A percentile compares a stretch with the other conserved stretches of the same genome.
Evolutionary conservation across 2,888 invertebrate genomes (phyloP).

Genomic region (Pyrrhia umbra): DNA sequence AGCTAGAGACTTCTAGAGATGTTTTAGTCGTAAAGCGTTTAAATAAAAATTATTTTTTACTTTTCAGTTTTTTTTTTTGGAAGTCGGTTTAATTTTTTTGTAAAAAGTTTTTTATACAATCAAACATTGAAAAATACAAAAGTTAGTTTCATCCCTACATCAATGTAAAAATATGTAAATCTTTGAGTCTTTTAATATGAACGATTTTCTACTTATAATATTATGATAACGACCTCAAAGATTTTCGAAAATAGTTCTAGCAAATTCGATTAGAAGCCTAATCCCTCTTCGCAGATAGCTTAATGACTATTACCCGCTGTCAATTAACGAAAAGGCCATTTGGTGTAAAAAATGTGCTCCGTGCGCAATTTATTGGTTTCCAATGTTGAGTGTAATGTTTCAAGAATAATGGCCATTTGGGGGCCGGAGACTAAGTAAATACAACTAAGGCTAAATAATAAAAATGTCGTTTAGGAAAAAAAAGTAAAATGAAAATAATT

Average conservation of each 20-base stretch:
- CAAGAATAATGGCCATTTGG: constrained; percentile 25
- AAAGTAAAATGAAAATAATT: not conserved
- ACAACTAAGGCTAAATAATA: constrained; percentile 34
- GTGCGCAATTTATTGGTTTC: constrained; percentile 42
- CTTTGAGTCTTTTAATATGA: too few relatives aligned
- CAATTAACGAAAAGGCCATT: constrained; percentile 48
- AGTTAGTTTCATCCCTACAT: too few relatives aligned
- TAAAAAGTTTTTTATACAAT: too few relatives aligned
- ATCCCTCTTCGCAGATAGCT: constrained; percentile 31
- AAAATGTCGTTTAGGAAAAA: not conserved
- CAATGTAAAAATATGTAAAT: too few relatives aligned
- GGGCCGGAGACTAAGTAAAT: constrained; percentile 8
- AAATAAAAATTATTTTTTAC: too few relatives aligned
- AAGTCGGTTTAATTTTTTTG: too few relatives aligned
- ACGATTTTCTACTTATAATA: not conserved
- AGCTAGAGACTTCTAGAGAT: too few relatives aligned
- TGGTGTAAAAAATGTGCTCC: constrained; percentile 40
- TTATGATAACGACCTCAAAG: constrained; percentile 6
- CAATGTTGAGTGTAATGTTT: constrained; percentile 13
- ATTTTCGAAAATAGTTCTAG: constrained; percentile 20
- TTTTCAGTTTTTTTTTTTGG: too few relatives aligned
- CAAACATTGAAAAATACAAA: too few relatives aligned
- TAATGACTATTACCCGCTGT: constrained; percentile 41
- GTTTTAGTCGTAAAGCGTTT: too few relatives aligned
- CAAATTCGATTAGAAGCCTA: constrained; percentile 42